Evolutionary conservation across 1,140 invertebrate species (phyloP), one percentile per base, ranked within the genome.

Genomic region (Euwallacea fornicatus): DNA sequence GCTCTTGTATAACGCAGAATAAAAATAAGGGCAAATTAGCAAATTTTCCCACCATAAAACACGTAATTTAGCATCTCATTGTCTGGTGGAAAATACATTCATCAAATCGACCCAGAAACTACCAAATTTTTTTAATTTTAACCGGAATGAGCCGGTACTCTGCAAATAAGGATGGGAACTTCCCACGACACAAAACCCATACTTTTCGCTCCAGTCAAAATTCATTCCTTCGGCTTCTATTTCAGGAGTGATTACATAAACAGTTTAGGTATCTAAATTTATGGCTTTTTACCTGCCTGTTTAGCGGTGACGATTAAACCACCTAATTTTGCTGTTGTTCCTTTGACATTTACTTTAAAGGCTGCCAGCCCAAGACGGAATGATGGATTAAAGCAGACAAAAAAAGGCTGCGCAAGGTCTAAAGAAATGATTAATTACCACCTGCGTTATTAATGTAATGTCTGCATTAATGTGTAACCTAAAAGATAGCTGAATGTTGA

Each of bases 401-500:
- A 56, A 56, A 56, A 11, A 9, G 16, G 8, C 16, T 9, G 54
- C 6, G 13, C 54, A 56, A 56, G 15, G 46, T 56, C 11, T 56
- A 56, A 21, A 21, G n/a, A 56, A 56, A 56, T 56, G 54, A 56
- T 56, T 56, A 56, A 56, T 56, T 56, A 16, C 16, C 15, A 15
- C 54, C 54, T 56, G 8, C 16, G 16, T 9, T 56, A 56, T 56
- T 56, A 56, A 56, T 21, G 54, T 56, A 56, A 56, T 56, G 54
- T 56, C 54, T 56, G 16, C 54, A 21, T 56, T 56, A 21, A 56
- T 16, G 16, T 56, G 16, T 13, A 16, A 56, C 9, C 16, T 56
- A 56, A 15, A 56, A 56, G 9, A 50, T 50, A 10, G 46, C 46
- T 50, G 21, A 33, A 33, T 33, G 1, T 33, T 33, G 21, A 33